Evolutionary conservation across 2,888 invertebrate genomes (phyloP).

Genomic region (Brachypterus glaber): DNA sequence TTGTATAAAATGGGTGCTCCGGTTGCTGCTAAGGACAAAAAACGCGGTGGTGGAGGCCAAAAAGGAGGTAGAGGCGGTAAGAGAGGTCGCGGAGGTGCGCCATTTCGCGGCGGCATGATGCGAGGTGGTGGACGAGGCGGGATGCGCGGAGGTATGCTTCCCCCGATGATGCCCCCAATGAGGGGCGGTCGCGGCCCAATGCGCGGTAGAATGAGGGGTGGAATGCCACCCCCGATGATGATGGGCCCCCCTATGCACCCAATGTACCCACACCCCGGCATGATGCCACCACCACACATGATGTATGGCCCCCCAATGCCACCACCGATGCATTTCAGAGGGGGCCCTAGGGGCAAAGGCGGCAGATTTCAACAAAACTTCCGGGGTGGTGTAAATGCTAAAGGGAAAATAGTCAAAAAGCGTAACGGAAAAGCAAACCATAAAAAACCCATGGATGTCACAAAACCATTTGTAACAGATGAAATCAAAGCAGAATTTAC

Average conservation of each 20-base stretch:
- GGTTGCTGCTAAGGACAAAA: too few relatives aligned
- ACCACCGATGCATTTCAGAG: constrained; percentile 26
- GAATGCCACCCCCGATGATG: constrained; percentile 18
- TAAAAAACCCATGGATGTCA: constrained; percentile 36
- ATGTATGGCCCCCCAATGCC: constrained; percentile 29
- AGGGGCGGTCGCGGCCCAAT: constrained; percentile 23
- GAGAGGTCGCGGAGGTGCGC: constrained; percentile 15
- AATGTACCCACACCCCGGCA: constrained; percentile 20
- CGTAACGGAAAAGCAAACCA: constrained; percentile 20
- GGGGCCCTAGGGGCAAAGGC: constrained; percentile 22
- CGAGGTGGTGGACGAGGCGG: constrained; percentile 30
- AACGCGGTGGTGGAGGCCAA: too few relatives aligned
- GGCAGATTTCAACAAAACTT: constrained; percentile 20
- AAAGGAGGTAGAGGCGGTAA: too few relatives aligned
- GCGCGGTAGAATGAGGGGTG: constrained; percentile 24
- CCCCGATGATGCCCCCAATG: too few relatives aligned
- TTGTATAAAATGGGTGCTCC: too few relatives aligned
- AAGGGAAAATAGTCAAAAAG: constrained; percentile 32
- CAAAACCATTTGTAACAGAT: constrained; percentile 51
- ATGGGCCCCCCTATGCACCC: constrained; percentile 18
- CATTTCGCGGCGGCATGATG: constrained; percentile 21
- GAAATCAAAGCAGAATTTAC: constrained; percentile 45
- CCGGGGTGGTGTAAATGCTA: constrained; percentile 28
- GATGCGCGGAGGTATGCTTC: constrained; percentile 26
- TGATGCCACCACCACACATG: constrained; percentile 29